Evolutionary conservation across 2,888 invertebrate species (phyloP).

Genomic region (Artemia sinica): DNA sequence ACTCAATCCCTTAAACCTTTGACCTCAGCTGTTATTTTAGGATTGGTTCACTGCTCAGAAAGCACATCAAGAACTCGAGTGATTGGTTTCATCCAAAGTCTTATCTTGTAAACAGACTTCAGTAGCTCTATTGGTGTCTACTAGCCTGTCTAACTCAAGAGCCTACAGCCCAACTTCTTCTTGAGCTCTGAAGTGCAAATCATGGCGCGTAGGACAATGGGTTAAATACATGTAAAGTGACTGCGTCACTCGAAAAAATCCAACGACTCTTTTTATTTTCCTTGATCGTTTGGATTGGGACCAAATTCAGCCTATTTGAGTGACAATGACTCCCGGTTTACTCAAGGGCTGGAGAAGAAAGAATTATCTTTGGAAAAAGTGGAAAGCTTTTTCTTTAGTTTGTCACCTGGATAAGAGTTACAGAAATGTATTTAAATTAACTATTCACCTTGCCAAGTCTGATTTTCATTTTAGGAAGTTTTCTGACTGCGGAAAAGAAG

Average conservation of each 20-base stretch:
- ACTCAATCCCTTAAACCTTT: not conserved
- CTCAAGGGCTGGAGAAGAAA: no score
- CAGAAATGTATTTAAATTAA: no score
- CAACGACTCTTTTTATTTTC: constrained; percentile 11
- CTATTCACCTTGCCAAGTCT: no score
- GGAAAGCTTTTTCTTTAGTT: no score
- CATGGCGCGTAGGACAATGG: constrained; percentile 10
- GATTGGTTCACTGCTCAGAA: constrained; percentile 8
- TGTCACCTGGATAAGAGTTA: no score
- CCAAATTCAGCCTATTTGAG: constrained; percentile 21
- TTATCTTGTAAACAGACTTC: not conserved
- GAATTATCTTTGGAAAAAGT: no score
- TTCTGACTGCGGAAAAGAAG: no score
- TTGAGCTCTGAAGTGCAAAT: not conserved
- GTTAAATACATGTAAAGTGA: constrained; percentile 17
- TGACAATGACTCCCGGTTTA: constrained; percentile 16
- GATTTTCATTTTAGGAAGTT: no score
- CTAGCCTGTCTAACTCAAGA: constrained; percentile 12
- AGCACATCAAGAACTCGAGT: not conserved
- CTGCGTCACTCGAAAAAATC: constrained; percentile 16
- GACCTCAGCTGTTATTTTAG: constrained; percentile 3
- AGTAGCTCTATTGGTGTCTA: not conserved
- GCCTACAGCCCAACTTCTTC: not conserved
- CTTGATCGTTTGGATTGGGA: constrained; percentile 16
- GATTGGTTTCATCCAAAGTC: not conserved